phyloP scores from a whole-genome alignment of 2,888 invertebrate species.

The Tetrapedia diversipes region DNA sequence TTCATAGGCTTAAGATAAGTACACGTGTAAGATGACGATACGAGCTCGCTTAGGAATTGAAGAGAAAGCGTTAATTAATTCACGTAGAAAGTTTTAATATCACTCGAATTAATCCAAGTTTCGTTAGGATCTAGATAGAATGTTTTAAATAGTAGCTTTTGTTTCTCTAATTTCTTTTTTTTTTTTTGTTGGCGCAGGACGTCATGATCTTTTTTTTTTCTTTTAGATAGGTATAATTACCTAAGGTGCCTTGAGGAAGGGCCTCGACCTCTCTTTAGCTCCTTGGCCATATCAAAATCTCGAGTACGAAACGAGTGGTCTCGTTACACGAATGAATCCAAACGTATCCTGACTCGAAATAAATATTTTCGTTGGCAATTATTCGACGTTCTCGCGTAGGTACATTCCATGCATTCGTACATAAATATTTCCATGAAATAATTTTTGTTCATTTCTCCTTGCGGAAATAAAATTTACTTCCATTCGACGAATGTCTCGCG shows the following conservation, averaged over 20 bases:
- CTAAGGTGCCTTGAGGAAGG: conserved; percentile 77
- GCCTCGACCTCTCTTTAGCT: conserved; percentile 75
- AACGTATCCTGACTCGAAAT: neutral
- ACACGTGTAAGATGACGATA: conserved; percentile 73
- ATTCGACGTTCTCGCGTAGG: neutral
- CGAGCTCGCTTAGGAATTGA: conserved; percentile 72
- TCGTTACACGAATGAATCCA: conserved; percentile 14
- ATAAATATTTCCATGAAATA: neutral
- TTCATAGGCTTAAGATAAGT: conserved; percentile 82
- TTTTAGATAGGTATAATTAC: conserved; percentile 69
- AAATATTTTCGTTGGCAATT: neutral
- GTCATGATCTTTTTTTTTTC: conserved; percentile 73
- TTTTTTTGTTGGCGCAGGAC: conserved; percentile 80
- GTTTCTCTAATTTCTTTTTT: conserved; percentile 67
- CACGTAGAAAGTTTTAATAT: conserved; percentile 60
- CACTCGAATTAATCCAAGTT: conserved; percentile 67
- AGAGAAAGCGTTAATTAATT: conserved; percentile 57
- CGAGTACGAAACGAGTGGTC: conserved; percentile 8
- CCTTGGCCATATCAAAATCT: conserved; percentile 53
- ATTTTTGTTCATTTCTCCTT: no score
- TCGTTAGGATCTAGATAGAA: conserved; percentile 68
- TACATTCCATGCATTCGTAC: conserved; percentile 25
- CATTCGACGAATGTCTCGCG: no score
- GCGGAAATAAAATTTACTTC: no score
- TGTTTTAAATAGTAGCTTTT: conserved; percentile 73